phyloP scores from a whole-genome alignment of 2,888 invertebrate species.

The Entomobrya proxima region DNA sequence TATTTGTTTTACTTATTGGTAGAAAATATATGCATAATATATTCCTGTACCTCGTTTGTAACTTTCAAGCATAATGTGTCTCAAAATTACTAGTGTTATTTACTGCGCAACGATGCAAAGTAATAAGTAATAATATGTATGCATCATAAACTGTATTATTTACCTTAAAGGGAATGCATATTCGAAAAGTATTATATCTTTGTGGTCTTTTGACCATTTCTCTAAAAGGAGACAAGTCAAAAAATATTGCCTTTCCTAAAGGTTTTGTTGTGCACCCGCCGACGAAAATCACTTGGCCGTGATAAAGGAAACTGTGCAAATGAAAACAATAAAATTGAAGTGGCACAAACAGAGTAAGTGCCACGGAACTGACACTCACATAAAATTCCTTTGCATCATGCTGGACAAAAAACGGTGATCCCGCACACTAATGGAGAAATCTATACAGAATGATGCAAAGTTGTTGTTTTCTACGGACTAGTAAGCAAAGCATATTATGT shows the following conservation, averaged over 20 bases:
- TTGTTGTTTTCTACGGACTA: not conserved
- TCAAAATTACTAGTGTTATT: too few species aligned
- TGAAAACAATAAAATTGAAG: constrained; percentile 1
- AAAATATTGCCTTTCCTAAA: not conserved
- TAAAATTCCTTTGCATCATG: not conserved
- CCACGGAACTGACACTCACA: not conserved
- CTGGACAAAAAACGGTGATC: not conserved
- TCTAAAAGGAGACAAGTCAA: too few species aligned
- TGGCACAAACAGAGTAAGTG: not conserved
- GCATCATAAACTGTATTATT: too few species aligned
- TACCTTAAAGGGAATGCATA: too few species aligned
- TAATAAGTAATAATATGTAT: too few species aligned
- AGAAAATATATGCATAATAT: not conserved
- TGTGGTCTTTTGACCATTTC: too few species aligned
- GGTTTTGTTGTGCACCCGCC: not conserved
- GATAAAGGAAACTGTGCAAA: not conserved
- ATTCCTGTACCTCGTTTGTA: too few species aligned
- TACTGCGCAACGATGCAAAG: too few species aligned
- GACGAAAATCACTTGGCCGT: not conserved
- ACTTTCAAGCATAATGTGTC: too few species aligned
- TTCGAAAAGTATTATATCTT: too few species aligned
- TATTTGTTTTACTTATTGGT: not conserved
- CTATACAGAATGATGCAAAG: not conserved
- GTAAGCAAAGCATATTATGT: not conserved
- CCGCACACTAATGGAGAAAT: not conserved